A percentile compares a stretch with the other conserved stretches of the same genome.
Evolutionary conservation across 2,888 invertebrate genomes (phyloP).

Genomic region (Coleophora flavipennella): DNA sequence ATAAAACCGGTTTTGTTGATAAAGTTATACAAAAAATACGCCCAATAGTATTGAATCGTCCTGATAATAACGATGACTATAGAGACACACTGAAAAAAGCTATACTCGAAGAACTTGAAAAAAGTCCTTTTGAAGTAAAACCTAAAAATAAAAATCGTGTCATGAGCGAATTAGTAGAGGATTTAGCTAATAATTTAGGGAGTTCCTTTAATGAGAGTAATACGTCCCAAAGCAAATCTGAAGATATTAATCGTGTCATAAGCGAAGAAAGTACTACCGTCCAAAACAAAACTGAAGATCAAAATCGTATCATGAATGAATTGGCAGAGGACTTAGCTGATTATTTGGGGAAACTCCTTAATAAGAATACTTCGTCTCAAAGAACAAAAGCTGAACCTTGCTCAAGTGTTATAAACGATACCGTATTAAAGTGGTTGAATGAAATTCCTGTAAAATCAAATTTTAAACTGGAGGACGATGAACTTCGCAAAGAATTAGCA

Average conservation of each 20-base stretch:
- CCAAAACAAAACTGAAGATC: slow-evolving; percentile 7
- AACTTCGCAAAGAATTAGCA: not conserved
- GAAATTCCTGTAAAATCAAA: slow-evolving; percentile 1
- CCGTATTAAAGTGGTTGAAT: too few species aligned
- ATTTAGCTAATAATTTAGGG: slow-evolving; percentile 1
- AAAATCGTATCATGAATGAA: slow-evolving; percentile 4
- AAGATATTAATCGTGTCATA: slow-evolving; percentile 7
- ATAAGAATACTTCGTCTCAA: too few species aligned
- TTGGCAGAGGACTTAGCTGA: not conserved
- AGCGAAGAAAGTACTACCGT: slow-evolving; percentile 15
- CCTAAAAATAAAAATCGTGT: slow-evolving; percentile 6
- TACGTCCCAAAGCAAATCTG: not conserved
- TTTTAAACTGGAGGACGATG: slow-evolving; percentile 1
- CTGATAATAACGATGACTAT: slow-evolving; percentile 14
- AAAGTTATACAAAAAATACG: slow-evolving; percentile 18
- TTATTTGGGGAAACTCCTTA: not conserved
- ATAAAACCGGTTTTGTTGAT: slow-evolving; percentile 13
- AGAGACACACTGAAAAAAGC: slow-evolving; percentile 18
- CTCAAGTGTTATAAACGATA: too few species aligned
- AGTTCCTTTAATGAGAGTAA: too few species aligned
- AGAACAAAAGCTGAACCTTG: too few species aligned
- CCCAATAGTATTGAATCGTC: slow-evolving; percentile 12
- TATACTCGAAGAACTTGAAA: slow-evolving; percentile 18
- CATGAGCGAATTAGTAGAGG: slow-evolving; percentile 3
- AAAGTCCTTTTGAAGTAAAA: slow-evolving; percentile 14